phyloP scores from a whole-genome alignment of 2,797 vertebrate species.

The Rhynchonycteris naso region DNA sequence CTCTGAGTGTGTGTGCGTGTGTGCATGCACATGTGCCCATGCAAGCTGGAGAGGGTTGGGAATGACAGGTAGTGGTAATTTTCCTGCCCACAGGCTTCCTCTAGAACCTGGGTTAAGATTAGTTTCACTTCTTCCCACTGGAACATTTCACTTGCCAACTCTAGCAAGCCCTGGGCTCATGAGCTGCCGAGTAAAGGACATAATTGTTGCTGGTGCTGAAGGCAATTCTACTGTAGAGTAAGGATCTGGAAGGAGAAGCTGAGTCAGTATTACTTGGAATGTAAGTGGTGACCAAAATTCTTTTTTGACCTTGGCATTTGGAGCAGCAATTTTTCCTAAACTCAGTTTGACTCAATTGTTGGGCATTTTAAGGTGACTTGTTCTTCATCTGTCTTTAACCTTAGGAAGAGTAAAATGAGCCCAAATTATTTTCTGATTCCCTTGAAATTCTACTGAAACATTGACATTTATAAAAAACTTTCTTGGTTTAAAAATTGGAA shows the following conservation, averaged over 20 bases:
- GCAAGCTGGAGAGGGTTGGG: not conserved
- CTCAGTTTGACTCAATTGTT: not conserved
- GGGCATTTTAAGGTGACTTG: conserved; percentile 45
- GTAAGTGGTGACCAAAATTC: not conserved
- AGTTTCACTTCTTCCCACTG: not conserved
- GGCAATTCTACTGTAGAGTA: not conserved
- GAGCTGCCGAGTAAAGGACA: not conserved
- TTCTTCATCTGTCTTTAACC: conserved; percentile 24
- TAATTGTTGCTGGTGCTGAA: not conserved
- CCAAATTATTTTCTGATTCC: conserved; percentile 69
- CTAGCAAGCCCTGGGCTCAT: not conserved
- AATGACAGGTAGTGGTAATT: rapidly evolving
- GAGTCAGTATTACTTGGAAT: not conserved
- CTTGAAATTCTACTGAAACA: conserved; percentile 58
- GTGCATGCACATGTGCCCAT: not conserved
- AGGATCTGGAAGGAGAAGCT: not conserved
- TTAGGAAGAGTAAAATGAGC: not conserved
- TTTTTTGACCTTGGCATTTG: conserved; percentile 48
- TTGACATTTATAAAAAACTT: conserved; percentile 55
- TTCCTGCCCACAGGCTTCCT: not conserved
- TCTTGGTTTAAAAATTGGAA: conserved; percentile 30
- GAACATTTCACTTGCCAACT: not conserved
- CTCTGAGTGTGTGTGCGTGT: not conserved
- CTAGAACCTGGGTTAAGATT: not conserved
- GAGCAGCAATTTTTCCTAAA: not conserved